Evolutionary conservation across 2,888 invertebrate genomes (phyloP).

Genomic region (Dynastes hyllus): DNA sequence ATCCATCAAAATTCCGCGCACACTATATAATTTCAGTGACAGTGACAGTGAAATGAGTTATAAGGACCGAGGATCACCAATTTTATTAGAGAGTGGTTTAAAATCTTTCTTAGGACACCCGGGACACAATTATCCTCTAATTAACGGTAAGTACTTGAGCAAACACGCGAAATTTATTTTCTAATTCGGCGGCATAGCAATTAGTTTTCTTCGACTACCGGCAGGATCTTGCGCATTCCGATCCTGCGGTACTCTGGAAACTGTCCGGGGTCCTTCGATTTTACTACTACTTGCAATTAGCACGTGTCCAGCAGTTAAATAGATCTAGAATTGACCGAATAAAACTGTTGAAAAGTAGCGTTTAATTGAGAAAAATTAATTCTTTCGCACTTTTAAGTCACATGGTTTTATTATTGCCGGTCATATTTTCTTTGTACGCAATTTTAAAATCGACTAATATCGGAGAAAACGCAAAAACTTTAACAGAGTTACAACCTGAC

Average conservation of each 20-base stretch:
- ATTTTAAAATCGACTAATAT: slow-evolving; percentile 51
- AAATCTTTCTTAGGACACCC: slow-evolving; percentile 90
- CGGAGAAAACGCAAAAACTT: slow-evolving; percentile 39
- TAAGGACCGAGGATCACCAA: slow-evolving; percentile 90
- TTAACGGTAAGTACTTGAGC: slow-evolving; percentile 77
- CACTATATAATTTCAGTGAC: slow-evolving; percentile 70
- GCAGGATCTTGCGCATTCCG: slow-evolving; percentile 54
- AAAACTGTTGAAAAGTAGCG: slow-evolving; percentile 28
- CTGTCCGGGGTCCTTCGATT: slow-evolving; percentile 18
- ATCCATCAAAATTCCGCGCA: slow-evolving; percentile 71
- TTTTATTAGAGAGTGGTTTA: slow-evolving; percentile 90
- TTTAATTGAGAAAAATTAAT: slow-evolving; percentile 53
- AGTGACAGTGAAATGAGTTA: slow-evolving; percentile 86
- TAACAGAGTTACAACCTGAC: slow-evolving; percentile 54
- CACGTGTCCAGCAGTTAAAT: slow-evolving; percentile 1
- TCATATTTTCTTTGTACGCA: slow-evolving; percentile 55
- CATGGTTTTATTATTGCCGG: slow-evolving; percentile 58
- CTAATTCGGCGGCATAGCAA: slow-evolving; percentile 40
- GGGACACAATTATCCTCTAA: slow-evolving; percentile 85
- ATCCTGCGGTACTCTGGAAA: slow-evolving; percentile 47
- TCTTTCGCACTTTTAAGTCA: slow-evolving; percentile 56
- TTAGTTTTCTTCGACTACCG: slow-evolving; percentile 41
- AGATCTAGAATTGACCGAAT: slow-evolving; percentile 27
- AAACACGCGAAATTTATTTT: slow-evolving; percentile 25
- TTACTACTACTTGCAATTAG: slow-evolving; percentile 2